Conservation (phyloP, 2,888 invertebrate species). For the Limnephilus lunatus region DNA sequence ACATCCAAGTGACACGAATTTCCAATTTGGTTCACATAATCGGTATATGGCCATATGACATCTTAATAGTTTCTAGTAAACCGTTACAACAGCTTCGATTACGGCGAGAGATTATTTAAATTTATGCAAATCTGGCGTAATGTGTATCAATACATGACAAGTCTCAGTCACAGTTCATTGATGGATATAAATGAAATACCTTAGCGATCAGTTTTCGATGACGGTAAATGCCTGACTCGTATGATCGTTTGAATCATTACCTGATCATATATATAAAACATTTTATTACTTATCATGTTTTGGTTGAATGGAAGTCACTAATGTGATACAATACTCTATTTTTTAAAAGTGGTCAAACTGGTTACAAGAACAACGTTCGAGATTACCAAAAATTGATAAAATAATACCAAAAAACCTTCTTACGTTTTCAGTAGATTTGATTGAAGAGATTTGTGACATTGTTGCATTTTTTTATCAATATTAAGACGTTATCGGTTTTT, state of each 20-base stretch:
- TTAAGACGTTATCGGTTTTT: too few relatives aligned
- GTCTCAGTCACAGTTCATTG: not conserved
- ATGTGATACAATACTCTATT: not conserved
- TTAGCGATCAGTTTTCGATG: not conserved
- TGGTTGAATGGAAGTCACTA: not conserved
- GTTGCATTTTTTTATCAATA: too few relatives aligned
- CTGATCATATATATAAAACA: not conserved
- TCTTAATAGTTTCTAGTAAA: not conserved
- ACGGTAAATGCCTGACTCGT: not conserved
- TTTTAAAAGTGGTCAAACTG: not conserved
- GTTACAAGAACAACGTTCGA: too few relatives aligned
- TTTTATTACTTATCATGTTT: not conserved
- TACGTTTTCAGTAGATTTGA: not conserved
- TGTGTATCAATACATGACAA: not conserved
- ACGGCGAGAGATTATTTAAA: constrained; percentile 9
- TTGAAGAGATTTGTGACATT: too few relatives aligned
- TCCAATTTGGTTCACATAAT: constrained; percentile 18
- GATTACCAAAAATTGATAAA: not conserved
- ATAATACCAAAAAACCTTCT: not conserved
- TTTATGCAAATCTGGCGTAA: constrained; percentile 18
- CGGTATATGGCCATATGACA: constrained; percentile 13
- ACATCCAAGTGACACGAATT: constrained; percentile 17
- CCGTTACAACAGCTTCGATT: constrained; percentile 3
- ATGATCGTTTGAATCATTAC: not conserved
- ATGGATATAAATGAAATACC: not conserved